Percentiles rank a stretch among this genome's conserved stretches.
phyloP scores from a whole-genome alignment of 2,797 vertebrate species.

The Gambusia yucatana region DNA sequence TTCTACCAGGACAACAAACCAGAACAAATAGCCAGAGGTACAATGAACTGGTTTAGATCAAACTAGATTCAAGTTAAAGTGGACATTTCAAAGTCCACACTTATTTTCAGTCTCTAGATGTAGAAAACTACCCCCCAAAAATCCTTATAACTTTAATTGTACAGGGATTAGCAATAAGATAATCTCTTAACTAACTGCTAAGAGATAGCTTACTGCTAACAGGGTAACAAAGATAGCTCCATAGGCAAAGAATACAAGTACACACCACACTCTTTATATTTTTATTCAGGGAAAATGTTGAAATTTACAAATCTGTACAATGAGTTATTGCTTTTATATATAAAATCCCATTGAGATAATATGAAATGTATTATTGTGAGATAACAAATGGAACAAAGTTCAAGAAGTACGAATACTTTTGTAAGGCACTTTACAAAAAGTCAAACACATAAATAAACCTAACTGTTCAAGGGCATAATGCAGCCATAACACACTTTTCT shows the following conservation, averaged over 20 bases:
- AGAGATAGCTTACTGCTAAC: too few relatives aligned
- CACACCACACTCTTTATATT: background rate
- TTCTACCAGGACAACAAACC: background rate
- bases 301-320: background rate
- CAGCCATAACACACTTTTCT: background rate
- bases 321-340: background rate
- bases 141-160: background rate
- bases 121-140: background rate
- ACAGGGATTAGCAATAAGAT: too few relatives aligned
- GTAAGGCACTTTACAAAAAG: slow-evolving; percentile 6
- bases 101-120: background rate
- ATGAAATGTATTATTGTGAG: background rate
- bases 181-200: too few relatives aligned
- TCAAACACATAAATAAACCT: slow-evolving; percentile 30
- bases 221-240: background rate
- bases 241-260: background rate
- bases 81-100: background rate
- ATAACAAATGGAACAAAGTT: background rate
- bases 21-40: background rate
- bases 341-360: background rate
- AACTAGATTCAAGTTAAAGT: background rate
- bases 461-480: slow-evolving; percentile 9
- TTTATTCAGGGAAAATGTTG: background rate
- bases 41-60: background rate
- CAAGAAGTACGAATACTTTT: slow-evolving; percentile 1